Evolutionary conservation across 2,888 invertebrate species (phyloP), one percentile per base, ranked within the genome.

Genomic region (Polydrusus pterygomalis): DNA sequence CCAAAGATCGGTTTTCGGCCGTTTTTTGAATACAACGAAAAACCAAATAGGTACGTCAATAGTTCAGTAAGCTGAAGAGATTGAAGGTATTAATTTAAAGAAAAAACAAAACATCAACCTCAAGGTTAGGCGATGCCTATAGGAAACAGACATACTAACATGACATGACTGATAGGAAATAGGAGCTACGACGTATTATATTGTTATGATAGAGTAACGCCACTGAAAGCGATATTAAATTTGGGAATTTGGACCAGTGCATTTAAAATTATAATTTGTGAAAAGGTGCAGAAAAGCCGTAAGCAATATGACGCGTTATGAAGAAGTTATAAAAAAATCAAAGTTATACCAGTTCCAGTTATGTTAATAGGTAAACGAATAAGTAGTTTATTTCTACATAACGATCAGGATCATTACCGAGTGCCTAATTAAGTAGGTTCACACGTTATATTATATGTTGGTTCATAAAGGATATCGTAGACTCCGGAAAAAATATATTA

Each of bases 391-490:
- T 77, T 77, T 77, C 70, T 75, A 68, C 70, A 64, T 77, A 77
- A 77, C 75, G 71, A 74, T 67, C 71, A 70, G 51, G 71, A 75
- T 73, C 77, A 70, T 74, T 77, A 75, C 71, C 68, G 75, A 60
- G 30, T 51, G 34, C 64, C 68, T 83, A 83, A 83, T 83, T 81
- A 82, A 81, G 80, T 64, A 71, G 67, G 80, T 82, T 83, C 82
- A 82, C 83, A 83, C 83, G 82, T 81, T 81, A 78, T 73, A 80
- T 80, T 72, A 65, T 72, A 65, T 63, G 68, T 60, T 71, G 62
- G 38, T 49, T 60, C 54, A 74, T 74, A 74, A 73, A 73, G 67
- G 65, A 70, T 70, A 75, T 75, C 70, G 75, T 65, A 40, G 70
- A 67, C 56, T 64, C 70, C 75, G 71, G 71, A 71, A 65, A 34